Percentiles rank a stretch among this genome's conserved stretches.
Evolutionary conservation across 37 sponge, comb jelly and placozoan species (phyloP).

Genomic region (Trichoplax adhaerens): DNA sequence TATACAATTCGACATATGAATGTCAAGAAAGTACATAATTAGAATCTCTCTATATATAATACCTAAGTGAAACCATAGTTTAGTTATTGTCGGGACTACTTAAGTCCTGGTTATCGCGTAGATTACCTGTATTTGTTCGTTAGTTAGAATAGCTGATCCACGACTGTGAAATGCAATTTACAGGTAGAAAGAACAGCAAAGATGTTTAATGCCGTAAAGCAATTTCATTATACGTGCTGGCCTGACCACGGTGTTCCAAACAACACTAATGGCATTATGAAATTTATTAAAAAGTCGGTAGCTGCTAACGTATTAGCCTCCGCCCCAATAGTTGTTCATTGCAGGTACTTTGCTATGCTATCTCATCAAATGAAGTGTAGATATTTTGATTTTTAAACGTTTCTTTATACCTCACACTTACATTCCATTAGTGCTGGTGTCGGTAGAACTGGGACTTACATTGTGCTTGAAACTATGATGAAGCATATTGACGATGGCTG

Average conservation of each 20-base stretch:
- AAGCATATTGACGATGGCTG: conserved; percentile 40
- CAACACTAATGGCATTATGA: conserved; percentile 30
- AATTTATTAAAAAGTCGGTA: conserved; percentile 29
- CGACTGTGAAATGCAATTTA: not conserved
- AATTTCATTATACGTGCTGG: conserved; percentile 73
- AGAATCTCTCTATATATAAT: not conserved
- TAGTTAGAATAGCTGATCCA: not conserved
- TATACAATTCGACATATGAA: conserved; percentile 40
- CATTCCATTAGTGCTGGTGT: conserved; percentile 54
- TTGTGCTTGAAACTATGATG: conserved; percentile 36
- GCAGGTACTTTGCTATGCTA: conserved; percentile 27
- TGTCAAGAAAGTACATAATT: conserved; percentile 24
- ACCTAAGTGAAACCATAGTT: too few species aligned
- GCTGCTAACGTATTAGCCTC: conserved; percentile 17
- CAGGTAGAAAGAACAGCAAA: too few species aligned
- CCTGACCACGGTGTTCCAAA: conserved; percentile 76
- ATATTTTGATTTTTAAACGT: too few species aligned
- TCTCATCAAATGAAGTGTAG: too few species aligned
- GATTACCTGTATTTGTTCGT: not conserved
- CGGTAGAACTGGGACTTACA: conserved; percentile 59
- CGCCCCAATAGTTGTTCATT: conserved; percentile 53
- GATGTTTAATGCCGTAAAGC: conserved; percentile 17
- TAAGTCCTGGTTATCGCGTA: not conserved
- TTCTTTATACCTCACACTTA: conserved; percentile 7
- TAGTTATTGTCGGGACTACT: not conserved